Percentiles rank a stretch among this genome's conserved stretches.
Evolutionary conservation across 2,113 vertebrate species (phyloP).

Genomic region (Glareola pratincola): DNA sequence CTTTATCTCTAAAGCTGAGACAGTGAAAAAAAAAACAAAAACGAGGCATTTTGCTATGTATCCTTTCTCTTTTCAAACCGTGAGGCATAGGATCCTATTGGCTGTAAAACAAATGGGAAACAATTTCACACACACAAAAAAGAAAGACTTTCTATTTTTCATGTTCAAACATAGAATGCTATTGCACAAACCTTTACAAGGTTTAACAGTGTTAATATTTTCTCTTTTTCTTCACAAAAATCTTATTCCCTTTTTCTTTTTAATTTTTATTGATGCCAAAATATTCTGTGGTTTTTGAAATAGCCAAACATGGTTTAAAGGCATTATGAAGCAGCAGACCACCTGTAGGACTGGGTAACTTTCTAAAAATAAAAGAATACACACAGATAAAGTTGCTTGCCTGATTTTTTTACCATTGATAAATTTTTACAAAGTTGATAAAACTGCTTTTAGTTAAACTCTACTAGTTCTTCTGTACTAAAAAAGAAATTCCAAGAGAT

Average conservation of each 20-base stretch:
- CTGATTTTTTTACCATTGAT: background rate
- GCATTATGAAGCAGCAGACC: background rate
- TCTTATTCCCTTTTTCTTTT: background rate
- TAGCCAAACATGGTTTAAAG: background rate
- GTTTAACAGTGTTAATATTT: background rate
- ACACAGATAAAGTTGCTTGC: background rate
- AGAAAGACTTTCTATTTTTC: background rate
- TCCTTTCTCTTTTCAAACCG: background rate
- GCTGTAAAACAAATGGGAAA: background rate
- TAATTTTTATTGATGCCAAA: background rate
- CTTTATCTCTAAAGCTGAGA: background rate
- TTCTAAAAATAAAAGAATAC: background rate
- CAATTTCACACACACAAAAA: background rate
- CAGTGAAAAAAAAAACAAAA: background rate
- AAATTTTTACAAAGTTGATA: background rate
- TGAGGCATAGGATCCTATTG: background rate
- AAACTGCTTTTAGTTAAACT: background rate
- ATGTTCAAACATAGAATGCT: background rate
- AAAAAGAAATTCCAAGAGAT: background rate
- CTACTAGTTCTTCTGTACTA: background rate
- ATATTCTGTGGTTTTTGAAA: background rate
- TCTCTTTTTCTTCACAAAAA: background rate
- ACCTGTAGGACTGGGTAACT: background rate
- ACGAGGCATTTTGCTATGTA: background rate
- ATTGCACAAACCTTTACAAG: background rate